These are phyloP conservation scores for Patella depressa DNA, from an alignment of 2,888 invertebrate genomes.

Conservation along the genomic window DNA sequence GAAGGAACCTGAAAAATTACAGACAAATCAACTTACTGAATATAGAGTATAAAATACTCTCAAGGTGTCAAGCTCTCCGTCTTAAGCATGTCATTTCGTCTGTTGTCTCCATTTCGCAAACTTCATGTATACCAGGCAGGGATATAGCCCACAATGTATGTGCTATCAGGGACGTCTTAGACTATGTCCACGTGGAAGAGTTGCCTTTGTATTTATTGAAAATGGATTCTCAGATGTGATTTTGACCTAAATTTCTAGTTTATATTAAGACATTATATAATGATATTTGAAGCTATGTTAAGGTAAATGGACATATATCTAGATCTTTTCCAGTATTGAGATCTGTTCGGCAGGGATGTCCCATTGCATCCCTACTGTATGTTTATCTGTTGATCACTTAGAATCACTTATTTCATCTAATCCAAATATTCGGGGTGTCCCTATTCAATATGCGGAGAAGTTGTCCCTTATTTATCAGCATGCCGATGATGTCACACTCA, in stretches of 20 bases:
- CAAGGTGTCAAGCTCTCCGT: too few species aligned
- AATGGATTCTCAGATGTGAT: conserved; percentile 44
- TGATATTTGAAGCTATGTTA: conserved; percentile 37
- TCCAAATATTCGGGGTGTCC: not conserved
- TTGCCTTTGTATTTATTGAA: too few species aligned
- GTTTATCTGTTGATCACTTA: not conserved
- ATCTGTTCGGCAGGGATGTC: not conserved
- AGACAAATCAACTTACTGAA: not conserved
- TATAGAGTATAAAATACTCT: conserved; percentile 9
- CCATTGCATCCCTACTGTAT: not conserved
- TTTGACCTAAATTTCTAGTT: conserved; percentile 37
- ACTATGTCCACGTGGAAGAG: too few species aligned
- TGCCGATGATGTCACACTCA: too few species aligned
- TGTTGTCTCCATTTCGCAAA: too few species aligned
- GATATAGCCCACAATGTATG: too few species aligned
- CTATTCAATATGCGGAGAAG: not conserved
- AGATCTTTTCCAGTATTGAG: not conserved
- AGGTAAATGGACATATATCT: conserved; percentile 9
- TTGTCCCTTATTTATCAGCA: not conserved
- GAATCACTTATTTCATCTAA: not conserved
- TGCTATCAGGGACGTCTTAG: too few species aligned
- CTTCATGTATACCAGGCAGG: too few species aligned
- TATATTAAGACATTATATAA: conserved; percentile 43
- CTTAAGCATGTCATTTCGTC: too few species aligned
- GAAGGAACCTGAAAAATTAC: not conserved